phyloP scores from a whole-genome alignment of 2,888 invertebrate genomes.

The Morpho deidamia region DNA sequence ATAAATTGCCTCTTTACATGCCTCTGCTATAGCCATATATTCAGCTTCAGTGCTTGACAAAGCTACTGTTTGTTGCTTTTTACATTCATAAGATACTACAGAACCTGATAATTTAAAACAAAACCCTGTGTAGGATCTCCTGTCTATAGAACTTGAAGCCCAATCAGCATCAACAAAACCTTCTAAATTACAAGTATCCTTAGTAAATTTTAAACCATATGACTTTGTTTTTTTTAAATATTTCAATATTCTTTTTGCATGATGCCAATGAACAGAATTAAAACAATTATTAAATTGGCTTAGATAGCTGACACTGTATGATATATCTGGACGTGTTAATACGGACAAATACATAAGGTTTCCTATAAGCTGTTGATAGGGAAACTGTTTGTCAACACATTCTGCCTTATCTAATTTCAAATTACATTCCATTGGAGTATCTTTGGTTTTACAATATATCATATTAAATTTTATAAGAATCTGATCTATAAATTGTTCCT shows the following conservation, averaged over 20 bases:
- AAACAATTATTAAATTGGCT: not conserved
- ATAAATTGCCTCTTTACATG: constrained; percentile 1
- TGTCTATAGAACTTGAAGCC: not conserved
- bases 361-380: constrained; percentile 14
- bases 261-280: not conserved
- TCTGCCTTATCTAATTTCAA: constrained; percentile 4
- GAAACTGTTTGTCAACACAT: not conserved
- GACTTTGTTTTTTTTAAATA: not conserved
- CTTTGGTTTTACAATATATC: too few relatives aligned
- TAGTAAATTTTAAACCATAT: too few relatives aligned
- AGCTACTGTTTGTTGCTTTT: not conserved
- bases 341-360: constrained; percentile 26
- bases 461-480: too few relatives aligned
- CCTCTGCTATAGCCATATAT: constrained; percentile 1
- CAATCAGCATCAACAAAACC: constrained; percentile 6
- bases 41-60: constrained; percentile 1
- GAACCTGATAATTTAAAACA: not conserved
- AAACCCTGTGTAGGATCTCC: constrained; percentile 13
- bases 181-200: too few relatives aligned
- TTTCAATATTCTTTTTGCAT: too few relatives aligned
- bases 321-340: constrained; percentile 26
- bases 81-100: not conserved
- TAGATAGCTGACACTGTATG: constrained; percentile 19
- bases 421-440: constrained; percentile 15
- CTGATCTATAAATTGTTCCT: too few relatives aligned